phyloP scores from a whole-genome alignment of 2,888 invertebrate species.

The Tenthredo livida region DNA sequence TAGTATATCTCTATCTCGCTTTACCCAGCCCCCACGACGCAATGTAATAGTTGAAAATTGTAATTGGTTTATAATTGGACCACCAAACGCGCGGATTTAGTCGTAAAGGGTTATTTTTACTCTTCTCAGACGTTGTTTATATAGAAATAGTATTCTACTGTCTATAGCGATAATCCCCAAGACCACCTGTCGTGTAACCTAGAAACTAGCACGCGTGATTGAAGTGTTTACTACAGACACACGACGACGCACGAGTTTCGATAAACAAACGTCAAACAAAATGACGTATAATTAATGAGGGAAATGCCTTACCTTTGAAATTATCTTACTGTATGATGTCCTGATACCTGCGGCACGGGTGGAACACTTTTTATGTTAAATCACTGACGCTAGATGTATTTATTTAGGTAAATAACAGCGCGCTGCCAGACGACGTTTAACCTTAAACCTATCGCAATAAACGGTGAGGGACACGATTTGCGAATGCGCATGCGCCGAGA shows the following conservation, averaged over 20 bases:
- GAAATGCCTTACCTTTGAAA: slow-evolving; percentile 2
- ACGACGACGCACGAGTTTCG: not conserved
- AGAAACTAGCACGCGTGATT: slow-evolving; percentile 20
- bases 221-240: not conserved
- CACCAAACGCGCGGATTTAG: not conserved
- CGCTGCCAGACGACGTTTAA: not conserved
- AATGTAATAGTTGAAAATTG: not conserved
- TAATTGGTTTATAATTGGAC: not conserved
- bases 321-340: not conserved
- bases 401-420: slow-evolving; percentile 1
- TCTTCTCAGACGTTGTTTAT: not conserved
- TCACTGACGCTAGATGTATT: not conserved
- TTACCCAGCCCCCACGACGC: not conserved
- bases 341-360: not conserved
- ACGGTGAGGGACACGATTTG: not conserved
- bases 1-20: not conserved
- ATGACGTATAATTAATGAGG: not conserved
- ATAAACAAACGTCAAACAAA: not conserved
- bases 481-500: slow-evolving; percentile 5
- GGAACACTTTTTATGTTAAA: not conserved
- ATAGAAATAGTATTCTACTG: not conserved
- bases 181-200: slow-evolving; percentile 30
- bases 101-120: not conserved
- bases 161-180: not conserved
- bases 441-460: not conserved